These are phyloP conservation scores for Clivina fossor DNA, from an alignment of 2,888 invertebrate species.

Conservation along the genomic window DNA sequence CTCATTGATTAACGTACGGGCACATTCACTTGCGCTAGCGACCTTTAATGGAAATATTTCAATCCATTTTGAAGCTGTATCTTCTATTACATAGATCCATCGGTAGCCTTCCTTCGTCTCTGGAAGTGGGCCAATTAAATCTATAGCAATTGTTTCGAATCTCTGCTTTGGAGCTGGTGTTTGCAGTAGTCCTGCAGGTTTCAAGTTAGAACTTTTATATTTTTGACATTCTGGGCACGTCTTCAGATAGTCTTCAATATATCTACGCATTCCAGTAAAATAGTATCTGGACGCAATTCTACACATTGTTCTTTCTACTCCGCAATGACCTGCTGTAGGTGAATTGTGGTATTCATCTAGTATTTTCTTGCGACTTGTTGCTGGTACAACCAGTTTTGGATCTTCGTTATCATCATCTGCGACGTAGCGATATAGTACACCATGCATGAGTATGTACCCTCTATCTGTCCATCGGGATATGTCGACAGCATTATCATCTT, in stretches of 20 bases:
- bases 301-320: conserved; percentile 20
- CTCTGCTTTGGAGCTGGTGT: conserved; percentile 37
- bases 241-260: conserved; percentile 28
- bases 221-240: conserved; percentile 35
- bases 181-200: conserved; percentile 37
- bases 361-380: conserved; percentile 27
- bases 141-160: conserved; percentile 42
- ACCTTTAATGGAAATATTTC: conserved; percentile 45
- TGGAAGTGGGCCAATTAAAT: conserved; percentile 43
- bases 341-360: conserved; percentile 34
- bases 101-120: conserved; percentile 29
- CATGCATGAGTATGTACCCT: conserved; percentile 40
- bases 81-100: conserved; percentile 36
- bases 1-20: conserved; percentile 43
- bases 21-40: conserved; percentile 45
- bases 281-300: conserved; percentile 32
- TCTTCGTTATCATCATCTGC: conserved; percentile 32
- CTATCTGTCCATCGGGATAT: conserved; percentile 36
- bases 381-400: conserved; percentile 34
- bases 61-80: conserved; percentile 40
- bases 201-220: conserved; percentile 32
- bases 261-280: conserved; percentile 33
- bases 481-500: conserved; percentile 18
- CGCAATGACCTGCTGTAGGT: conserved; percentile 37
- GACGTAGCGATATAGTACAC: conserved; percentile 39